Evolutionary conservation across 2,797 vertebrate genomes (phyloP).

Genomic region (Megaceryle alcyon): DNA sequence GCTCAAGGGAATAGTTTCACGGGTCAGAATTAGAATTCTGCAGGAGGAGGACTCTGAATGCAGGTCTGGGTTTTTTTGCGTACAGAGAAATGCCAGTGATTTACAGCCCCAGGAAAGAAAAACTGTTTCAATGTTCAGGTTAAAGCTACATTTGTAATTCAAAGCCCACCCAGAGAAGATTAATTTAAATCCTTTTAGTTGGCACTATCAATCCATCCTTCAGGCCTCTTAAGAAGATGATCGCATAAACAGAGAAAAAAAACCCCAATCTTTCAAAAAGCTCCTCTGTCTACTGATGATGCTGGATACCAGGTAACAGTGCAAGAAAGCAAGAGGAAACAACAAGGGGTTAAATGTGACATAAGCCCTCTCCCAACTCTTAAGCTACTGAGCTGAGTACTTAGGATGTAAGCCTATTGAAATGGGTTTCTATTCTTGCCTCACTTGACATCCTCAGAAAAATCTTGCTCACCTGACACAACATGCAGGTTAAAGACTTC

Average conservation of each 20-base stretch:
- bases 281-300: neutral
- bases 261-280: neutral
- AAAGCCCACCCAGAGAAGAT: neutral
- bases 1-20: neutral
- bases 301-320: neutral
- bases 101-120: neutral
- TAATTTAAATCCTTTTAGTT: neutral
- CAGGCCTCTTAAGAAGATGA: neutral
- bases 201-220: neutral
- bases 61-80: neutral
- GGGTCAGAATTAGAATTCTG: neutral
- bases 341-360: slow-evolving; percentile 44
- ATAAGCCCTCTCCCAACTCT: slow-evolving; percentile 46
- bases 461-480: slow-evolving; percentile 50
- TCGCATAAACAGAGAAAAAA: neutral
- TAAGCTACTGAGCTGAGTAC: slow-evolving; percentile 54
- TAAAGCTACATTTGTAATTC: neutral
- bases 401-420: slow-evolving; percentile 73
- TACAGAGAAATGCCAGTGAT: neutral
- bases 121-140: neutral
- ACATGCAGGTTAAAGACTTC: slow-evolving; percentile 14
- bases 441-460: slow-evolving; percentile 46
- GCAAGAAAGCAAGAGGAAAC: neutral
- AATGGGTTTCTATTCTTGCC: slow-evolving; percentile 71
- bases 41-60: neutral